These are phyloP conservation scores for Hiodon tergisus DNA, from an alignment of 2,113 vertebrate genomes.

Conservation along the genomic window DNA sequence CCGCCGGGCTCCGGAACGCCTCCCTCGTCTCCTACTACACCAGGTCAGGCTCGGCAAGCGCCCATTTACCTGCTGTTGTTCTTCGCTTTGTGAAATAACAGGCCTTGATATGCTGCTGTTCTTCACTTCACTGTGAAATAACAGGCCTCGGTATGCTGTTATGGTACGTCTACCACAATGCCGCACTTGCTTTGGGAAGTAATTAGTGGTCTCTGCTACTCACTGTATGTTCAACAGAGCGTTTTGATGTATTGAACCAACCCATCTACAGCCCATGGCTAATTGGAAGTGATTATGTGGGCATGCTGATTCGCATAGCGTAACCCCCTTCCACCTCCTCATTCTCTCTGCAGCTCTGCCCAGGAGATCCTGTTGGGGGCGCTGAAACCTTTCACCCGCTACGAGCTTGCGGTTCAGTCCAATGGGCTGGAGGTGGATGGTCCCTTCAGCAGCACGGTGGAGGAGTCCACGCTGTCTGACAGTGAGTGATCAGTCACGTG, in stretches of 20 bases:
- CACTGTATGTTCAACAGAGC: neutral
- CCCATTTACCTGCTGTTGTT: neutral
- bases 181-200: too few relatives aligned
- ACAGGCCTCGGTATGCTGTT: too few relatives aligned
- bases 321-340: neutral
- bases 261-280: too few relatives aligned
- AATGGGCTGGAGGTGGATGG: constrained; percentile 76
- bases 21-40: constrained; percentile 89
- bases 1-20: constrained; percentile 82
- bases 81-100: neutral
- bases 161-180: too few relatives aligned
- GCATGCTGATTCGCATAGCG: neutral
- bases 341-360: constrained; percentile 64
- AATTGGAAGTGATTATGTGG: neutral
- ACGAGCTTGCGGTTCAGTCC: constrained; percentile 91
- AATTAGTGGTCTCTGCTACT: too few relatives aligned
- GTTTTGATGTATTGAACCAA: too few relatives aligned
- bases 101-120: too few relatives aligned
- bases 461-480: constrained; percentile 83
- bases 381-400: constrained; percentile 89
- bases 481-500: constrained; percentile 63
- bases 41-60: constrained; percentile 65
- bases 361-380: constrained; percentile 84
- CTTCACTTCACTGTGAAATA: too few relatives aligned
- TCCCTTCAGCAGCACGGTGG: constrained; percentile 82